Evolutionary conservation across 2,113 vertebrate species (phyloP), one percentile per base, ranked within the genome.

Genomic region (Natator depressus): DNA sequence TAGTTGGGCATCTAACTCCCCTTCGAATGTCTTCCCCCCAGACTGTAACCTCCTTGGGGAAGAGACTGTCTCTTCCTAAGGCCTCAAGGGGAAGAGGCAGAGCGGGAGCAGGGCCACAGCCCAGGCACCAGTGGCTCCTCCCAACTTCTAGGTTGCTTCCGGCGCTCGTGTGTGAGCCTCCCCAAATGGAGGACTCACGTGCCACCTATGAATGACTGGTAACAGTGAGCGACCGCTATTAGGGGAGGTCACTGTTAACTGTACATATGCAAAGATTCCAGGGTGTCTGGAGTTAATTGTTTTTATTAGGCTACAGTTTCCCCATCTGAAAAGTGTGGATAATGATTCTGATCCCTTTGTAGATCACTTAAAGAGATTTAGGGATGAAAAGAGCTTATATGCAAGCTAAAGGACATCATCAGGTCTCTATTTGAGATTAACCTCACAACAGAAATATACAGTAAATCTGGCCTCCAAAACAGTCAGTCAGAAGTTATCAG

Each of bases 201-300:
- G 57, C 12, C 12, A 62, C 57, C 57, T 62, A 14, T 62, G 57
- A 59, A 69, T 20, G 35, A 69, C 17, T 69, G 65, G 93, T 22
- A 81, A 57, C 55, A 92, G 42, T 25, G 72, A 78, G 12, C 6
- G 55, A 22, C 88, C 83, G 81, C 62, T 84, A 72, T 86, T 72
- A 55, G 8, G 53, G 19, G 50, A 46, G 19, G 2, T n/a, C 46
- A 29, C 72, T 72, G 8, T 24, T 93, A 89, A 92, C 84, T 22
- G 76, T 49, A 88, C 88, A 50, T 31, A 93, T 46, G 92, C 89
- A 84, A 96, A 94, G 51, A 51, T 22, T 84, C 31, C 91, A 85
- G 92, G 65, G 29, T 19, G 29, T 51, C 89, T 95, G 59, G 85
- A 89, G 13, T 51, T 47, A 85, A 92, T 1, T 95, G 85, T 82